Base-by-base conservation (phyloP, 2,888 invertebrate genomes). In the Ectemnius cavifrons region DNA sequence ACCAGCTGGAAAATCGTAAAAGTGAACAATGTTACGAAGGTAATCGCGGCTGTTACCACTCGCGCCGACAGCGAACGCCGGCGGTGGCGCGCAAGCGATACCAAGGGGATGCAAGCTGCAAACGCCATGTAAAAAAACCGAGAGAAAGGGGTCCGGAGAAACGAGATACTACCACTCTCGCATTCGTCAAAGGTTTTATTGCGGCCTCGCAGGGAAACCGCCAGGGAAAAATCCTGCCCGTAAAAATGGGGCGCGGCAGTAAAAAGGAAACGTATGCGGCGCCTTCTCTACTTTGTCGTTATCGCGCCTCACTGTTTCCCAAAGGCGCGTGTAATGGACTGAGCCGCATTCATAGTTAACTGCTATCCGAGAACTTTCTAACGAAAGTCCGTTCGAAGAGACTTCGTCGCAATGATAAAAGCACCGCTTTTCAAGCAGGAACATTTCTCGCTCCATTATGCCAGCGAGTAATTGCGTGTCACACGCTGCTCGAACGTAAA, bases 1-100 rank as follows among this genome's bases (percentile, higher is more conserved):
- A 88, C 84, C 87, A 86, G 83, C 85, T 84, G 86, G 84, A 86
- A 87, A 86, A 87, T 86, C 87, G 86, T 88, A 87, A 88, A 77
- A 72, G 69, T 67, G 75, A 73, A 83, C 81, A 85, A 81, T 77
- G 83, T 84, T 82, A 85, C 85, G 83, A 83, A 85, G 83, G 79
- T 85, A 86, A 85, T 77, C 70, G 78, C 27, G 52, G 56, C 64
- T 60, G 58, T 63, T 67, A 58, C 60, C 59, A 37, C 37, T 37
- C 37, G 37, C 37, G 37, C 11, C 37, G 37, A 37, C 37, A 11
- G 8, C 37, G 2, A 37, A 2, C 23, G 23, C 2, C 23, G 23
- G 23, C 3, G 23, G 37, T 8, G 37, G 37, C 37, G 37, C 37
- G 37, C 37, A 37, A 37, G 37, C 11, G 59, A 37, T 46, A 46